phyloP scores from a whole-genome alignment of 2,113 vertebrate species.

The Chinchilla lanigera region DNA sequence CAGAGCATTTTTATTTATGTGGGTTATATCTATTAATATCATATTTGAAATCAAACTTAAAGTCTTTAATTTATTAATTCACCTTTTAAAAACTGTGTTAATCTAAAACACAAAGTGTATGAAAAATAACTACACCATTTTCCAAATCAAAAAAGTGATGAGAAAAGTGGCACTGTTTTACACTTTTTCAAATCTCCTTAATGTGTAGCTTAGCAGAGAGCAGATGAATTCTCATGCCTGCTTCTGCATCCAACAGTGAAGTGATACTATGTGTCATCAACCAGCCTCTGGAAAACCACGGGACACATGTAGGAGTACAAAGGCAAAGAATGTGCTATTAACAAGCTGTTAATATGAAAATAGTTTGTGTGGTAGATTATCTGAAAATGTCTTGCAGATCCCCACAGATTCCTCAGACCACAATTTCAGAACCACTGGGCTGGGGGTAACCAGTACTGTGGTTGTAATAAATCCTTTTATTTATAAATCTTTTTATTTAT shows the following conservation, averaged over 20 bases:
- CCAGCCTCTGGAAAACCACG: neutral
- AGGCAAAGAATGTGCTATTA: no score
- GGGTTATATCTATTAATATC: neutral
- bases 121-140: conserved; percentile 9
- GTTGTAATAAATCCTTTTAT: neutral
- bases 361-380: no score
- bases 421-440: neutral
- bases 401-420: neutral
- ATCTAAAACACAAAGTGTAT: neutral
- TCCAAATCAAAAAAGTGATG: neutral
- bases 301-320: neutral
- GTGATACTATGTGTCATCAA: neutral
- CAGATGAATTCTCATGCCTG: neutral
- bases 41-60: conserved; percentile 39
- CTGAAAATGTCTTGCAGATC: neutral
- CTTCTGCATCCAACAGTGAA: neutral
- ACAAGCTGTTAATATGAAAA: neutral
- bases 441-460: neutral
- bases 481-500: neutral
- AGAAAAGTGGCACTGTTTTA: neutral
- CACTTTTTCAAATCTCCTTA: neutral
- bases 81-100: neutral
- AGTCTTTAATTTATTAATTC: neutral
- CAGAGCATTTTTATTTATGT: neutral
- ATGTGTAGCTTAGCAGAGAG: neutral